Conservation (phyloP, 2,797 vertebrate species). For the Cossypha polioptera region DNA sequence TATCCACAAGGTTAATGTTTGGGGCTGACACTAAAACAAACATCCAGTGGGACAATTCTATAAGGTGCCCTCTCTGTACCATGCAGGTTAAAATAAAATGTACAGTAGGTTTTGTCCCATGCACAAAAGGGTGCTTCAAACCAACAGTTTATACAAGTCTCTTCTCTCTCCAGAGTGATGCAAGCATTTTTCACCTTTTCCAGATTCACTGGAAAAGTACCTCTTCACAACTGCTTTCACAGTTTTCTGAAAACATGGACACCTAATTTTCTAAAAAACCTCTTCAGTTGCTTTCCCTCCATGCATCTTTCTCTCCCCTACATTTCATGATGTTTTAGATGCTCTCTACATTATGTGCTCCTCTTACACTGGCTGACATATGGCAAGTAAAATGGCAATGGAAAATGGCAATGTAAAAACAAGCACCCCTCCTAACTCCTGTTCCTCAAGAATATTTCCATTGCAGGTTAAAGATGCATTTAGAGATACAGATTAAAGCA, state of each 20-base stretch:
- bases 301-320: not conserved
- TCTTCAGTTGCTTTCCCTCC: not conserved
- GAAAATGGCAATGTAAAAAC: not conserved
- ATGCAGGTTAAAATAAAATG: not conserved
- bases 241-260: not conserved
- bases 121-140: not conserved
- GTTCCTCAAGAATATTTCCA: not conserved
- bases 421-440: not conserved
- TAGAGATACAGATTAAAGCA: not conserved
- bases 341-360: not conserved
- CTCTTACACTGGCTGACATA: not conserved
- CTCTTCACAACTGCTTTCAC: not conserved
- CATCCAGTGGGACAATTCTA: not conserved
- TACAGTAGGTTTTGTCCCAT: not conserved
- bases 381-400: not conserved
- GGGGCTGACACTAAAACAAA: not conserved
- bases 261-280: not conserved
- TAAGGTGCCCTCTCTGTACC: not conserved
- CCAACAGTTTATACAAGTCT: not conserved
- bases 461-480: not conserved
- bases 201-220: not conserved
- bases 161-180: not conserved
- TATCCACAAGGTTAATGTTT: not conserved
- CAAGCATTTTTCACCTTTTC: not conserved
- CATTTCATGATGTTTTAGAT: not conserved